A percentile compares a stretch with the other conserved stretches of the same genome.
phyloP scores from a whole-genome alignment of 2,113 vertebrate species.

The Protomyctophum bolini region DNA sequence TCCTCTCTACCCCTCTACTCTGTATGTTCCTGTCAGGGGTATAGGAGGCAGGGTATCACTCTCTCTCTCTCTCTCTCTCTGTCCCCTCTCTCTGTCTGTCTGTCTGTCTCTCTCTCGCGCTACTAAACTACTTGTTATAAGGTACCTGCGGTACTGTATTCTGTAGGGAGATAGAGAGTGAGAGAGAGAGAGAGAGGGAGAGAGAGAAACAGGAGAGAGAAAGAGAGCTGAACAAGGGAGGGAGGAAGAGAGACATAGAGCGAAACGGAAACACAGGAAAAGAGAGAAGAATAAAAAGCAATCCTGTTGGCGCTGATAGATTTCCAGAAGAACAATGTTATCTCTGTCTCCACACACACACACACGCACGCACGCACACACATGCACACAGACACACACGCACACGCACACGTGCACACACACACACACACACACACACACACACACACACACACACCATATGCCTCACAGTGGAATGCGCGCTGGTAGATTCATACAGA shows the following conservation, averaged over 20 bases:
- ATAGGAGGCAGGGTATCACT: slow-evolving; percentile 58
- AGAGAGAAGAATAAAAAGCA: slow-evolving; percentile 58
- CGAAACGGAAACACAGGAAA: slow-evolving; percentile 63
- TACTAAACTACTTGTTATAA: no score
- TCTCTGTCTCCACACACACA: slow-evolving; percentile 56
- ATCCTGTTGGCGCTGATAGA: slow-evolving; percentile 74
- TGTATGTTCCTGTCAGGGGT: slow-evolving; percentile 63
- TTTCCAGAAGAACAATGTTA: slow-evolving; percentile 74
- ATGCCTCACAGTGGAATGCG: neutral
- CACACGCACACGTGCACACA: slow-evolving; percentile 21
- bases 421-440: slow-evolving; percentile 6
- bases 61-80: neutral
- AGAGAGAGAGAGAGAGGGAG: slow-evolving; percentile 1
- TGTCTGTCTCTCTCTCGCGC: slow-evolving; percentile 23
- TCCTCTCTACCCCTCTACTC: slow-evolving; percentile 37
- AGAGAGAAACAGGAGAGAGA: slow-evolving; percentile 12
- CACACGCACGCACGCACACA: slow-evolving; percentile 20
- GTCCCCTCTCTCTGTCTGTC: slow-evolving; percentile 12
- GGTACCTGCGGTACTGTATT: no score
- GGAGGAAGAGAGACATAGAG: slow-evolving; percentile 41
- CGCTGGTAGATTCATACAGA: no score
- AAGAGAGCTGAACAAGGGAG: slow-evolving; percentile 2
- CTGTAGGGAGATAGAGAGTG: neutral
- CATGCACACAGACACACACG: neutral
- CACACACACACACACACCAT: neutral